phyloP scores from a whole-genome alignment of 1,140 invertebrate species.

The Drosophila busckii region DNA sequence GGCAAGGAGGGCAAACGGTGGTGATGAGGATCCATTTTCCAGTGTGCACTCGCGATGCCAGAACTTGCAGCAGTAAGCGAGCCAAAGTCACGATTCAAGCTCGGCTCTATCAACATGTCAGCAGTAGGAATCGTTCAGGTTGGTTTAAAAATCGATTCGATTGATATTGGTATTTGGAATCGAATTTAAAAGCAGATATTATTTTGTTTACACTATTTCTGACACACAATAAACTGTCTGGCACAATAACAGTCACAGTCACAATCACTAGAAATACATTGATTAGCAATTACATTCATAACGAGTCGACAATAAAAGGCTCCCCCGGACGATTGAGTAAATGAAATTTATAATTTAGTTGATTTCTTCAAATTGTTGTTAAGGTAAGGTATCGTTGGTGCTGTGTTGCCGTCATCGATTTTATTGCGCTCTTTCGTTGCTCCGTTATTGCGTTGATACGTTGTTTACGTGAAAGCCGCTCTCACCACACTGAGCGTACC shows the following conservation, averaged over 20 bases:
- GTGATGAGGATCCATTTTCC: constrained; percentile 78
- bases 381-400: too few species aligned
- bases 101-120: constrained; percentile 78
- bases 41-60: constrained; percentile 66
- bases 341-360: too few species aligned
- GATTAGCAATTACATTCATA: constrained; percentile 61
- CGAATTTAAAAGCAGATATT: too few species aligned
- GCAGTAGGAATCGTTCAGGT: not conserved
- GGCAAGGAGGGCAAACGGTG: constrained; percentile 56
- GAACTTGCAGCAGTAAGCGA: constrained; percentile 72
- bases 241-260: constrained; percentile 23
- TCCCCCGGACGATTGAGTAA: too few species aligned
- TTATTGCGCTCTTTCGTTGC: constrained; percentile 7
- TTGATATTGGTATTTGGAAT: constrained; percentile 14
- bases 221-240: constrained; percentile 6
- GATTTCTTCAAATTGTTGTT: too few species aligned
- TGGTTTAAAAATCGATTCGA: constrained; percentile 34
- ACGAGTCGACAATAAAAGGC: constrained; percentile 10
- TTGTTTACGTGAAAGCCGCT: constrained; percentile 78
- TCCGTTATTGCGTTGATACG: constrained; percentile 48
- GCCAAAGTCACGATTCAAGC: constrained; percentile 78
- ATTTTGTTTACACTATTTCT: constrained; percentile 15
- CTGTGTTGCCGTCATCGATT: constrained; percentile 3
- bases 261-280: constrained; percentile 19
- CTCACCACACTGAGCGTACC: constrained; percentile 67